These are phyloP conservation scores for Gopherus evgoodei DNA, from an alignment of 2,113 vertebrate genomes.

Conservation along the genomic window DNA sequence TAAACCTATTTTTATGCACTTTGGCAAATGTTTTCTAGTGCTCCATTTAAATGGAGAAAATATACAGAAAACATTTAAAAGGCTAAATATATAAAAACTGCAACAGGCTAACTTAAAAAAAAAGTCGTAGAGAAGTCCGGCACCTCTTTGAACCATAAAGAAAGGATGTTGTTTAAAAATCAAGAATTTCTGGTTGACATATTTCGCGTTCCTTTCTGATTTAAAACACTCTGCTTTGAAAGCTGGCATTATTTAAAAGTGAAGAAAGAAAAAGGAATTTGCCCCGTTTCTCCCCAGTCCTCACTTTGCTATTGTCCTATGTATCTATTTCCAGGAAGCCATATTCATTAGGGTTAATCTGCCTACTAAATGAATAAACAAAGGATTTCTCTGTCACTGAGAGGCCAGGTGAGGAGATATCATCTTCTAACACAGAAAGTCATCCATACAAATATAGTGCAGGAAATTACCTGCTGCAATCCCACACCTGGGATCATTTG, in stretches of 20 bases:
- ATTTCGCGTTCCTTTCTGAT: constrained; percentile 89
- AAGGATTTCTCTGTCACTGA: constrained; percentile 92
- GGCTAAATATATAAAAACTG: neutral
- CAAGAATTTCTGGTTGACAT: constrained; percentile 84
- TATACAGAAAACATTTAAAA: constrained; percentile 1
- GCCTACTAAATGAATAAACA: constrained; percentile 96
- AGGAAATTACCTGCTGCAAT: constrained; percentile 95
- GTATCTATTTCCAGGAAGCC: constrained; percentile 91
- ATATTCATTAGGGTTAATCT: constrained; percentile 91
- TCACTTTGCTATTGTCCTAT: constrained; percentile 82
- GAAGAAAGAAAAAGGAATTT: constrained; percentile 94
- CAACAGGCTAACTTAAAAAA: neutral
- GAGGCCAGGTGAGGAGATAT: constrained; percentile 95
- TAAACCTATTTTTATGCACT: neutral
- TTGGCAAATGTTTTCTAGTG: constrained; percentile 18
- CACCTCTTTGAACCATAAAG: constrained; percentile 10
- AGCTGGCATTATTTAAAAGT: constrained; percentile 94
- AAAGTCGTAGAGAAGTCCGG: neutral
- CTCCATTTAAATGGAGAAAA: constrained; percentile 12
- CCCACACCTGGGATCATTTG: constrained; percentile 88
- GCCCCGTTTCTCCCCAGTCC: constrained; percentile 74
- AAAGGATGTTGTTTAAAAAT: constrained; percentile 66
- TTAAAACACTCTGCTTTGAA: constrained; percentile 88
- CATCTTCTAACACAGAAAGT: constrained; percentile 90
- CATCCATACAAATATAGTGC: constrained; percentile 81